Percentiles rank a stretch among this genome's conserved stretches.
These are phyloP conservation scores for Mesocentrotus franciscanus DNA, from an alignment of 53 echinoderm and acorn worm species.

Conservation along the genomic window DNA sequence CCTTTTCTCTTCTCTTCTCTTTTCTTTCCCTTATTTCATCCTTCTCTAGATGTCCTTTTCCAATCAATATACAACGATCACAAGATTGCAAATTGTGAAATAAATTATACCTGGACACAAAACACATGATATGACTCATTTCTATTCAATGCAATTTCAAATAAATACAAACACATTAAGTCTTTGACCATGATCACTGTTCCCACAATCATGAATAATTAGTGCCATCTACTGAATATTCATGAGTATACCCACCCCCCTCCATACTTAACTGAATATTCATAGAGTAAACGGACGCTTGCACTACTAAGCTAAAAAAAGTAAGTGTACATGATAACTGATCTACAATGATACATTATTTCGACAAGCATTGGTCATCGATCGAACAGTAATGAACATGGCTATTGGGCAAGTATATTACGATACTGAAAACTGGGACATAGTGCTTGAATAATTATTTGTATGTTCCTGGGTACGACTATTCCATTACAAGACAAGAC, in stretches of 20 bases:
- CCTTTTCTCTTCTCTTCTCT: not conserved
- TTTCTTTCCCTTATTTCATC: not conserved
- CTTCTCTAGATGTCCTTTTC: not conserved
- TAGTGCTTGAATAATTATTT: not conserved
- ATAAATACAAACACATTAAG: conserved; percentile 57
- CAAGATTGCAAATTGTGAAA: not conserved
- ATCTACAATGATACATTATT: not conserved
- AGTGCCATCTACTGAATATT: conserved; percentile 37
- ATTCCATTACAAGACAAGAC: not conserved
- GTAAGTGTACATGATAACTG: not conserved
- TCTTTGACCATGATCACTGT: conserved; percentile 42
- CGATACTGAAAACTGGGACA: not conserved
- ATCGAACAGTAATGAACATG: not conserved
- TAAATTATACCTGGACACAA: not conserved
- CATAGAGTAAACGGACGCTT: not conserved
- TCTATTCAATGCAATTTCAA: conserved; percentile 58
- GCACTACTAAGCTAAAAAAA: conserved; percentile 35
- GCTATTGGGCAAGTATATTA: not conserved
- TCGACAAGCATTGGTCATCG: not conserved
- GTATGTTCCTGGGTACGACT: not conserved
- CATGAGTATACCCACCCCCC: not conserved
- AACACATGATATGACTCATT: conserved; percentile 32
- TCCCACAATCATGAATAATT: conserved; percentile 13
- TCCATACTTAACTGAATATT: conserved; percentile 1
- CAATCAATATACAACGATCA: not conserved